Conservation (phyloP, 2,797 vertebrate genomes). For the Peromyscus nudipes region DNA sequence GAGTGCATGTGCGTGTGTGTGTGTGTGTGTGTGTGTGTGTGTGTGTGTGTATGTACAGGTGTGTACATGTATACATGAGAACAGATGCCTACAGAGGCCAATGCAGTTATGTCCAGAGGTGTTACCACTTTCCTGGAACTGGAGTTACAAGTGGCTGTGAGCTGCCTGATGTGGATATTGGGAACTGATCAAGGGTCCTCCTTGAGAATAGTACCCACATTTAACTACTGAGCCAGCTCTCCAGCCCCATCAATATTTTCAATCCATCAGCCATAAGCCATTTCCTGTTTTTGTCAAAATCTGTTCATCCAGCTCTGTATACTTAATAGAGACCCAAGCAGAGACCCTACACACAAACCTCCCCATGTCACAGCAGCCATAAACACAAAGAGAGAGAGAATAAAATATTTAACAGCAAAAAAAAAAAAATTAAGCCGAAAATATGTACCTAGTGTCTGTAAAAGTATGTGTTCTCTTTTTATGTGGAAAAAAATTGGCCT, state of each 20-base stretch:
- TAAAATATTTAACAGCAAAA: slow-evolving; percentile 89
- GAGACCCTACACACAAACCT: neutral
- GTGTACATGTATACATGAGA: neutral
- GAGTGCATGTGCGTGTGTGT: too few species aligned
- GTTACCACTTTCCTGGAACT: neutral
- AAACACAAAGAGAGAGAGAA: slow-evolving; percentile 74
- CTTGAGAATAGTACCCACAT: neutral
- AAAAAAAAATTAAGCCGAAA: slow-evolving; percentile 87
- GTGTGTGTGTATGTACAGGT: neutral
- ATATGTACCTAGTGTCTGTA: slow-evolving; percentile 94
- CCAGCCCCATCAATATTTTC: neutral
- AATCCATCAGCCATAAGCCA: too few species aligned
- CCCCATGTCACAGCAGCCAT: neutral
- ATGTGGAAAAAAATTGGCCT: slow-evolving; percentile 98
- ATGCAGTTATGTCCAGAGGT: neutral
- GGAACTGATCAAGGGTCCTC: neutral
- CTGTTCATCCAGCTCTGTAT: neutral
- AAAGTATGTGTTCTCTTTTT: slow-evolving; percentile 97
- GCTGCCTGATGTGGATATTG: too few species aligned
- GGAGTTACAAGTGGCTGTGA: neutral
- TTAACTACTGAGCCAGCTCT: neutral
- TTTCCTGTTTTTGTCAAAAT: neutral
- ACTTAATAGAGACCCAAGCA: neutral
- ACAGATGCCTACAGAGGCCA: neutral
- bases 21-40: too few species aligned